Evolutionary conservation across 37 sponge, comb jelly and placozoan genomes (phyloP).

Genomic region (Halichondria panicea): DNA sequence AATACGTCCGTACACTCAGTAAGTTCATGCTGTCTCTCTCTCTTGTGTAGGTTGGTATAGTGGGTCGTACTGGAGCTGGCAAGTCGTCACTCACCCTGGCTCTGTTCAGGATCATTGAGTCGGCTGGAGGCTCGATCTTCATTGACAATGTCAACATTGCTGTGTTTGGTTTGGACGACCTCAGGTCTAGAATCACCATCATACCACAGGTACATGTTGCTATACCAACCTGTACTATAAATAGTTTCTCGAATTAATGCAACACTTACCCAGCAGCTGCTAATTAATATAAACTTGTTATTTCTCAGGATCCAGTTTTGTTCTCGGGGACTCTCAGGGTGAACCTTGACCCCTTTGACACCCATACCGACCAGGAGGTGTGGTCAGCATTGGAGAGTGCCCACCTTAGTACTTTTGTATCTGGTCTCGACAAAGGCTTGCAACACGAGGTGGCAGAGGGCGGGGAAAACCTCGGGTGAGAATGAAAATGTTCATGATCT

Average conservation of each 20-base stretch:
- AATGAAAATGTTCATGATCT: too few species aligned
- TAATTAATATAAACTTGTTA: not conserved
- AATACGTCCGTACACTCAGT: too few species aligned
- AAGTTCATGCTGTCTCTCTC: too few species aligned
- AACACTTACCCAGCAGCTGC: not conserved
- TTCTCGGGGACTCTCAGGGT: slow-evolving; percentile 86
- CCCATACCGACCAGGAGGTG: slow-evolving; percentile 74
- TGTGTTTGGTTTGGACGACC: slow-evolving; percentile 80
- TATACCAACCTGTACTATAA: too few species aligned
- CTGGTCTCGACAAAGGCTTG: slow-evolving; percentile 56
- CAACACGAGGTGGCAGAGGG: slow-evolving; percentile 79
- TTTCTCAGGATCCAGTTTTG: slow-evolving; percentile 82
- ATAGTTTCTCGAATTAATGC: too few species aligned
- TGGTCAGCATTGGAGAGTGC: slow-evolving; percentile 87
- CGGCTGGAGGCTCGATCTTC: slow-evolving; percentile 75
- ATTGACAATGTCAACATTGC: slow-evolving; percentile 81
- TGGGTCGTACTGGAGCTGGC: slow-evolving; percentile 98
- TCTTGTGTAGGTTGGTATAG: slow-evolving; percentile 92
- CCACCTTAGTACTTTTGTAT: slow-evolving; percentile 74
- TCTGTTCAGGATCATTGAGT: slow-evolving; percentile 94
- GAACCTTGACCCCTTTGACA: slow-evolving; percentile 90
- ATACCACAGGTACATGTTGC: slow-evolving; percentile 90
- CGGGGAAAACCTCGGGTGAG: slow-evolving; percentile 95
- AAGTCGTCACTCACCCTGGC: slow-evolving; percentile 95
- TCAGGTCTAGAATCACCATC: slow-evolving; percentile 89